A percentile compares a stretch with the other conserved stretches of the same genome.
Evolutionary conservation across 1,140 invertebrate genomes (phyloP).

Genomic region (Drosophila pectinifera): DNA sequence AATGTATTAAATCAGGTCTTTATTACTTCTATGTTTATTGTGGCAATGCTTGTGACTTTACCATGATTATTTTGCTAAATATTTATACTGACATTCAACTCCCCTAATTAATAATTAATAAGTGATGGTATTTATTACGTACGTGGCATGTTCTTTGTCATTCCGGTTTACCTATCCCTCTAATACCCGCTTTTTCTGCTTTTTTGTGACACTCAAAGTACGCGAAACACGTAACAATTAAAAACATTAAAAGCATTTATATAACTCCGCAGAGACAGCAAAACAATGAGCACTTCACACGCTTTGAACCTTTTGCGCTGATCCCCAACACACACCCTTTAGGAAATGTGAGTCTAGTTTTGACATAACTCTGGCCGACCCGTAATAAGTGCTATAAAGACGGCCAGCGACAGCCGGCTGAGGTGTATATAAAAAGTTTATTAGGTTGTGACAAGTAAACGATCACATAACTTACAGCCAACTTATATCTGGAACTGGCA

Average conservation of each 20-base stretch:
- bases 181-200: not conserved
- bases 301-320: constrained; percentile 50
- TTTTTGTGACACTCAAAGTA: constrained; percentile 37
- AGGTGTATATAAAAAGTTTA: constrained; percentile 58
- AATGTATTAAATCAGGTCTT: not conserved
- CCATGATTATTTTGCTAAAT: not conserved
- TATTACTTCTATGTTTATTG: too few relatives aligned
- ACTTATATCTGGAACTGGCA: constrained; percentile 10
- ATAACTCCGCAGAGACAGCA: constrained; percentile 59
- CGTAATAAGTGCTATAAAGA: constrained; percentile 52
- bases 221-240: constrained; percentile 74
- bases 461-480: constrained; percentile 50
- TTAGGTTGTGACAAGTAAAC: constrained; percentile 60
- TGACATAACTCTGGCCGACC: constrained; percentile 38
- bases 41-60: not conserved
- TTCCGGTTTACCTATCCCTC: constrained; percentile 1
- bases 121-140: not conserved
- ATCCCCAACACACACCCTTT: constrained; percentile 63
- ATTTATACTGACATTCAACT: not conserved
- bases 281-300: constrained; percentile 67
- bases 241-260: constrained; percentile 77
- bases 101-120: too few relatives aligned
- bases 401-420: constrained; percentile 10
- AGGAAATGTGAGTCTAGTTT: constrained; percentile 53
- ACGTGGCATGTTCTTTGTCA: constrained; percentile 10